Evolutionary conservation across 1,140 invertebrate genomes (phyloP).

Genomic region (Lerema accius): DNA sequence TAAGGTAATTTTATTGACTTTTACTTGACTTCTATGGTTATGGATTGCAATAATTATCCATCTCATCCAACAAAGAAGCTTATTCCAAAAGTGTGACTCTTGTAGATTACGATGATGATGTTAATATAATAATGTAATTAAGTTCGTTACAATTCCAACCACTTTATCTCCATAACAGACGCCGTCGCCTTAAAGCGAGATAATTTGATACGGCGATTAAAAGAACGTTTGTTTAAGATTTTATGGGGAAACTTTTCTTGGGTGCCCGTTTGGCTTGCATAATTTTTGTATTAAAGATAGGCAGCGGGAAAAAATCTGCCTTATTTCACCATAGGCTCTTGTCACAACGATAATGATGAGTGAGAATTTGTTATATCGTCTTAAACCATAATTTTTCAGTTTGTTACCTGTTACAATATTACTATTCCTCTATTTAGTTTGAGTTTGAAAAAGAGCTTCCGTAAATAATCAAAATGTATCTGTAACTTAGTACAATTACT

Average conservation of each 20-base stretch:
- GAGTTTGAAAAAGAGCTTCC: too few species aligned
- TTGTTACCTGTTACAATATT: too few species aligned
- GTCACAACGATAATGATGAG: not conserved
- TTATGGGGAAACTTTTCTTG: slow-evolving; percentile 54
- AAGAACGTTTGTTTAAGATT: slow-evolving; percentile 55
- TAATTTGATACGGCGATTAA: slow-evolving; percentile 61
- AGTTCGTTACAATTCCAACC: slow-evolving; percentile 31
- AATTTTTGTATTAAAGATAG: slow-evolving; percentile 57
- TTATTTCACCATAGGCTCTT: not conserved
- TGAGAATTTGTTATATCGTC: not conserved
- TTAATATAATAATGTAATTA: slow-evolving; percentile 37
- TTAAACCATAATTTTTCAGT: too few species aligned
- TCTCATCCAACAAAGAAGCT: too few species aligned
- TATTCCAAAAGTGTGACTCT: too few species aligned
- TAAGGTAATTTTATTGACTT: too few species aligned
- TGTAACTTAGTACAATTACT: too few species aligned
- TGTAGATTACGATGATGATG: too few species aligned
- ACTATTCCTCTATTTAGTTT: too few species aligned
- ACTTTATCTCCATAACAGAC: slow-evolving; percentile 53
- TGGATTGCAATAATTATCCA: too few species aligned
- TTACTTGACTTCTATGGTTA: too few species aligned
- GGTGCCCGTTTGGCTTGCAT: slow-evolving; percentile 47
- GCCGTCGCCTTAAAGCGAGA: slow-evolving; percentile 51
- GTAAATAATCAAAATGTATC: too few species aligned
- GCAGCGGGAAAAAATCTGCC: slow-evolving; percentile 20